These are phyloP conservation scores for Parapristionchus giblindavisi DNA, from an alignment of 2,888 invertebrate species.

Conservation along the genomic window DNA sequence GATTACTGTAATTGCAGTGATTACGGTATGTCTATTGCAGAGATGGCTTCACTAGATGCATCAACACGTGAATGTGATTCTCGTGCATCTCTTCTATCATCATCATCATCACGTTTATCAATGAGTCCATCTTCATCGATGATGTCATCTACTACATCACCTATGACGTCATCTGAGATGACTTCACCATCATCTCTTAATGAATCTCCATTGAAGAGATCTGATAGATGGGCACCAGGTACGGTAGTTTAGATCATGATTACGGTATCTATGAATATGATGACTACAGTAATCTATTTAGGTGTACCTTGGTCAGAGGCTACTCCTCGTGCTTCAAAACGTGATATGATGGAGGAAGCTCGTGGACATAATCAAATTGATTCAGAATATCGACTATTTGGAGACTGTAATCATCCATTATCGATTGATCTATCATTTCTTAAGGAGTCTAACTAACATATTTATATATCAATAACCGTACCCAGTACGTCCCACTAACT, in stretches of 20 bases:
- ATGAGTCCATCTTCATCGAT: slow-evolving; percentile 10
- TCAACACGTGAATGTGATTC: slow-evolving; percentile 5
- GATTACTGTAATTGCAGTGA: background rate
- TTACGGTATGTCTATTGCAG: background rate
- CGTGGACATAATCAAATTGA: background rate
- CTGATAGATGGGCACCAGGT: slow-evolving; percentile 28
- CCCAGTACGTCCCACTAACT: no score
- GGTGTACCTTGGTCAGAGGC: background rate
- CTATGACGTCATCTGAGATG: background rate
- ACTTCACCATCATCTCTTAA: no score
- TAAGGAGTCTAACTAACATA: no score
- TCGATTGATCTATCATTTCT: slow-evolving; percentile 27
- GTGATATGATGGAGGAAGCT: background rate
- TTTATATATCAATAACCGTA: no score
- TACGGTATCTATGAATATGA: background rate
- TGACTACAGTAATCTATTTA: background rate
- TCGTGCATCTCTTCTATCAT: background rate
- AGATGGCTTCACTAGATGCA: slow-evolving; percentile 6
- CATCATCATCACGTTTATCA: background rate
- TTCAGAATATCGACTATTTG: slow-evolving; percentile 30
- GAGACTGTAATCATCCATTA: slow-evolving; percentile 14
- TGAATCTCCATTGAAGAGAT: slow-evolving; percentile 17
- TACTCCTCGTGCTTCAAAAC: no score
- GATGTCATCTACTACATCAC: background rate
- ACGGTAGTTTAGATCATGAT: background rate